Conservation (phyloP, 2,888 invertebrate species). For the Ctena decussata region DNA sequence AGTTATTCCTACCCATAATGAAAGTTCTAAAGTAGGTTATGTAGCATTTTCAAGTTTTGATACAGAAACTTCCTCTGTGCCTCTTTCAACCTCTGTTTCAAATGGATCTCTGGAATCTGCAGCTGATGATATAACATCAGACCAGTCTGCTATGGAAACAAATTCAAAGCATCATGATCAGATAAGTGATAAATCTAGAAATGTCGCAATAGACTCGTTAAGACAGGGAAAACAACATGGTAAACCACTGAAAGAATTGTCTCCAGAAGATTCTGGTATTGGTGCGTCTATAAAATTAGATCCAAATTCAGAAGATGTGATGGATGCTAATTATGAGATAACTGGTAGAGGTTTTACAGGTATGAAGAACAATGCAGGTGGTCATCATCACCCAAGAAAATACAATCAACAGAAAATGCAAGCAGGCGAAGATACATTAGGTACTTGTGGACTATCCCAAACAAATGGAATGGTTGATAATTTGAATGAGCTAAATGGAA, state of each 20-base stretch:
- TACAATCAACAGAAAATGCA: not conserved
- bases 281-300: not conserved
- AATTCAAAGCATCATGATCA: constrained; percentile 24
- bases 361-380: too few species aligned
- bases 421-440: too few species aligned
- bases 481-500: not conserved
- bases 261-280: constrained; percentile 9
- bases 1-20: not conserved
- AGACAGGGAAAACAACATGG: constrained; percentile 2
- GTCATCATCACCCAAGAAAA: too few species aligned
- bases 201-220: constrained; percentile 59
- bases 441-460: not conserved
- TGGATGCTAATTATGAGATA: not conserved
- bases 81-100: constrained; percentile 51
- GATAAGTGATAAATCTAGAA: constrained; percentile 43
- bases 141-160: not conserved
- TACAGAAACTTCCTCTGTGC: constrained; percentile 52
- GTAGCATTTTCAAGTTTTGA: constrained; percentile 54
- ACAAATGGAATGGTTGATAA: not conserved
- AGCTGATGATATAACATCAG: constrained; percentile 51
- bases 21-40: constrained; percentile 34
- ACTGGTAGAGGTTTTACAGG: not conserved
- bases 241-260: constrained; percentile 8
- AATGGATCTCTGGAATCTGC: constrained; percentile 54
- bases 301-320: not conserved